phyloP scores from a whole-genome alignment of 2,113 vertebrate genomes.

The Lepus timidus region DNA sequence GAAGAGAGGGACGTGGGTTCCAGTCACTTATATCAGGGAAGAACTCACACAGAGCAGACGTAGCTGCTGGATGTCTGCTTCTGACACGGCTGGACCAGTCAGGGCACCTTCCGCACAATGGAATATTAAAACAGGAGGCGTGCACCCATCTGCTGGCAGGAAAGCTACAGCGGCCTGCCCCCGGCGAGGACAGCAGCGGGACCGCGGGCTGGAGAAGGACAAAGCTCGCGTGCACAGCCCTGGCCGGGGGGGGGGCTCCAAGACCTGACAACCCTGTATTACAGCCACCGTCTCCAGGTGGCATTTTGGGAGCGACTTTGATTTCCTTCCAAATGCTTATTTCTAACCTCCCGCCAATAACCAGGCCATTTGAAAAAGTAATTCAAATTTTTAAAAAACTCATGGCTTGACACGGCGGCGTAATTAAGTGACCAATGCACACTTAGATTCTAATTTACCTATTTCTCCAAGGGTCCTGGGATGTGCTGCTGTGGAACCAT shows the following conservation, averaged over 20 bases:
- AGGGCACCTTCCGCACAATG: accelerated
- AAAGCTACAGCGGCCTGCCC: accelerated
- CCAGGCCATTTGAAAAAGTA: neutral
- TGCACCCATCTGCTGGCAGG: accelerated
- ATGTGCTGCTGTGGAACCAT: accelerated
- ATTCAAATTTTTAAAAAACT: neutral
- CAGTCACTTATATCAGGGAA: neutral
- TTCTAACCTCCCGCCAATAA: neutral
- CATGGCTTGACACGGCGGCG: neutral
- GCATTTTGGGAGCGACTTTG: neutral
- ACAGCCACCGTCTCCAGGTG: neutral
- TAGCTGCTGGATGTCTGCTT: neutral
- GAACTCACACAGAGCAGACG: accelerated
- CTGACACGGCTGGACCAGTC: accelerated
- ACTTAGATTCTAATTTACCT: accelerated
- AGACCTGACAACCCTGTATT: accelerated
- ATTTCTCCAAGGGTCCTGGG: accelerated
- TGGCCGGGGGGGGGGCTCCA: accelerated
- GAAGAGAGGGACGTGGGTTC: accelerated
- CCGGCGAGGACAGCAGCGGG: accelerated
- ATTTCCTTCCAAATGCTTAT: neutral
- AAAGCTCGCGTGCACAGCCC: accelerated
- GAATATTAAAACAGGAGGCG: accelerated
- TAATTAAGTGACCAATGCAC: neutral
- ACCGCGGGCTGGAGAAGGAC: accelerated